Evolutionary conservation across 2,797 vertebrate species (phyloP), one percentile per base, ranked within the genome.

Genomic region (Emydoidea blandingii): DNA sequence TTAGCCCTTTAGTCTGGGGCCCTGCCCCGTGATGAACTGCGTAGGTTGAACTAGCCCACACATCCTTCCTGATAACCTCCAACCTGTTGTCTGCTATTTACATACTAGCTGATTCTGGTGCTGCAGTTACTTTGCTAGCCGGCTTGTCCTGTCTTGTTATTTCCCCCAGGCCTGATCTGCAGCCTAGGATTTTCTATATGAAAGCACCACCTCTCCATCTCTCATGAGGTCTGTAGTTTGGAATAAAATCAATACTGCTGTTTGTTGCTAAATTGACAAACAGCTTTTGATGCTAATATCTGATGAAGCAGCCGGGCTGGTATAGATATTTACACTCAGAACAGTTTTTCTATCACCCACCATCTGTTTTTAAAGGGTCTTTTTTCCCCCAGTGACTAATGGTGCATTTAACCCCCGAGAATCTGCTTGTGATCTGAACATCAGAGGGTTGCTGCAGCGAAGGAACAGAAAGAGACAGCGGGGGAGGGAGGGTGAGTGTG

Each of bases 221-320:
- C 93, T 79, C 88, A 78, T 68, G 86, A 41, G 87, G 79, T 53
- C 85, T 91, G 59, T 81, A 84, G 89, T 89, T 97, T 56, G 84
- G 93, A 96, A 94, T 93, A 94, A 97, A 97, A 97, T 97, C 97
- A 95, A 95, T 95, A 94, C 94, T 91, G 87, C 93, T 92, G 88
- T 92, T 97, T 96, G 95, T 95, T 94, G 93, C 94, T 97, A 95
- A 97, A 94, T 94, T 94, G 93, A 97, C 93, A 94, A 93, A 90
- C 88, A 90, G 92, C 90, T 97, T 98, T 92, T 97, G 97, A 97
- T 96, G 92, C 90, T 96, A 97, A 97, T 97, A 97, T 97, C 93
- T 94, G 93, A 94, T 94, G 96, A 96, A 96, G 89, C 94, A 93
- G 95, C 90, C 86, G 86, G 3, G 86, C 94, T 91, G 78, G 52